Evolutionary conservation across 2,888 invertebrate species (phyloP), one percentile per base, ranked within the genome.

Genomic region (Anorthoa munda): DNA sequence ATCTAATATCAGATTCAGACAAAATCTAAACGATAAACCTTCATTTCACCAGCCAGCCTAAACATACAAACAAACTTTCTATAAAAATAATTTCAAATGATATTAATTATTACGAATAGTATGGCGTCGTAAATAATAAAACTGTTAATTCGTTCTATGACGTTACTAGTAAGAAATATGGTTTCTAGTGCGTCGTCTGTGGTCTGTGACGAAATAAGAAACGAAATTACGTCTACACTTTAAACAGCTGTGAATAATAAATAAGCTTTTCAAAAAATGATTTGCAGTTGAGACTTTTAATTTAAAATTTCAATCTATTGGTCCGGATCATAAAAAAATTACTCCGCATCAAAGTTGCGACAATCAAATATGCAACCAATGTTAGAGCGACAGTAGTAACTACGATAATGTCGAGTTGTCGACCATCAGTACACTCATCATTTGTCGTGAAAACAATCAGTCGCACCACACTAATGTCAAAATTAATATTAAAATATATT

Each of bases 41-140:
- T 58, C 12, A 50, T 39, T 31, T 2, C 18, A 17, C 11, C 2
- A 39, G 51, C 7, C 58, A 17, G n/a, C 2, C 23, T 46, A 39
- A 39, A 69, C 23, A 39, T 60, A 58, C 51, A 23, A 70, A 46
- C 60, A 61, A 51, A 23, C 56, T 71, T 66, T 17, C 45, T 2
- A 58, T 63, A 68, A 64, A 55, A 59, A 74, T 74, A 66, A 61
- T 60, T 60, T 26, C 18, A 45, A 61, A 69, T 56, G 59, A 69
- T 53, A 84, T 64, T 65, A 69, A 18, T 45, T 48, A 51, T 70
- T 31, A 31, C 0, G 7, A 31, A 7, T 31, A 31, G 7, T 66
- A 72, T 63, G 9, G 59, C 63, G 45, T 70, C 71, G 48, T 79
- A 79, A 76, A 78, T 83, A 73, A 77, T 78, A 79, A 69, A 79